A percentile compares a stretch with the other conserved stretches of the same genome.
These are phyloP conservation scores for Arbacia lixula DNA, from an alignment of 53 echinoderm and acorn worm genomes.

Conservation along the genomic window DNA sequence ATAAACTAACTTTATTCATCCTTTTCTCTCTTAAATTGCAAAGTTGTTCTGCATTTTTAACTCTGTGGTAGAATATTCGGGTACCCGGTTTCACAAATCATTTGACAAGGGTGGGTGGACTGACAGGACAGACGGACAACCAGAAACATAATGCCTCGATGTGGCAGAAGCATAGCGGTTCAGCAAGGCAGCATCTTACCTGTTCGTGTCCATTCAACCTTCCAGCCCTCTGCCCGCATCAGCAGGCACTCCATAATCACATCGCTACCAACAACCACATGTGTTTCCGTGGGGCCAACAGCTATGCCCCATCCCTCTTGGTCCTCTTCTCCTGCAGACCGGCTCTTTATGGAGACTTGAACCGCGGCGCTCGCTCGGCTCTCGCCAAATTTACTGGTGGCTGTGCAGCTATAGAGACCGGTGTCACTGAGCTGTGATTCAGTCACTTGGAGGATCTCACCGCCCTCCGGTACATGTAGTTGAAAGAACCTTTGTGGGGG, in stretches of 20 bases:
- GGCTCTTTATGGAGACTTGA: conserved; percentile 30
- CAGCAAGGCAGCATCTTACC: neutral
- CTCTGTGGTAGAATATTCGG: too few relatives aligned
- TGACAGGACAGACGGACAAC: too few relatives aligned
- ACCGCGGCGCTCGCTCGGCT: conserved; percentile 59
- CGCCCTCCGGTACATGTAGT: conserved; percentile 56
- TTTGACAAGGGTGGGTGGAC: too few relatives aligned
- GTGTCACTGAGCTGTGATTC: conserved; percentile 49
- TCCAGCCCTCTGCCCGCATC: neutral
- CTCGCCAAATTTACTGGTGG: conserved; percentile 50
- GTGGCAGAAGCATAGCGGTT: too few relatives aligned
- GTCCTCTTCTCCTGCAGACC: too few relatives aligned
- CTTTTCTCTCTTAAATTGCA: too few relatives aligned
- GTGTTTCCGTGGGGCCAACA: conserved; percentile 50
- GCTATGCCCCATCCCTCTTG: conserved; percentile 57
- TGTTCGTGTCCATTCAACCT: conserved; percentile 26
- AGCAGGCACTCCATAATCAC: conserved; percentile 76
- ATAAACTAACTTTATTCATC: too few relatives aligned
- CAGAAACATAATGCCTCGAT: too few relatives aligned
- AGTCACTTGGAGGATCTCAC: conserved; percentile 74
- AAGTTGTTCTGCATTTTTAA: too few relatives aligned
- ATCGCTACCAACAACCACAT: conserved; percentile 36
- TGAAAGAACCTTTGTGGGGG: too few relatives aligned
- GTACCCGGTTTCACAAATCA: too few relatives aligned
- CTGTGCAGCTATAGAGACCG: conserved; percentile 69